These are phyloP conservation scores for Desoria tigrina DNA, from an alignment of 2,888 invertebrate species.

Conservation along the genomic window DNA sequence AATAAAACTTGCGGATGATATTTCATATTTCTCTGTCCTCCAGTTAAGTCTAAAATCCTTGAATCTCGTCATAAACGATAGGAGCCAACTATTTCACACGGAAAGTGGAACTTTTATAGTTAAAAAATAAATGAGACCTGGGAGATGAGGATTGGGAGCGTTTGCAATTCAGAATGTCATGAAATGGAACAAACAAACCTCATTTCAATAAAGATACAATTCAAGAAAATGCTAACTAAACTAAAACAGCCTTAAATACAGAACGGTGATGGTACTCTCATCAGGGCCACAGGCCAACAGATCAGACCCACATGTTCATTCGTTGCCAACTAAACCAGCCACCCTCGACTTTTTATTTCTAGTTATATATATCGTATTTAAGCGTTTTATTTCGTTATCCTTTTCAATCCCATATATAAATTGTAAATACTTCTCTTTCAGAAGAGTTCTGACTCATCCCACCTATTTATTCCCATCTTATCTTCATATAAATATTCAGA, in stretches of 20 bases:
- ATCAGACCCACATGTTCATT: constrained; percentile 21
- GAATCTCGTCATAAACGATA: too few species aligned
- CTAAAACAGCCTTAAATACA: constrained; percentile 2
- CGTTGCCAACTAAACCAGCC: constrained; percentile 17
- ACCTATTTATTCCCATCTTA: background rate
- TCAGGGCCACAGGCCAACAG: constrained; percentile 17
- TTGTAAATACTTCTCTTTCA: constrained; percentile 5
- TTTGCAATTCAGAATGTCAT: constrained; percentile 8
- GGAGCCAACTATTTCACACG: too few species aligned
- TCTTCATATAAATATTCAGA: background rate
- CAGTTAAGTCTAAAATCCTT: too few species aligned
- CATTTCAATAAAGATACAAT: constrained; percentile 13
- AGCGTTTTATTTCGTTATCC: constrained; percentile 12
- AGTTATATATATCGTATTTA: constrained; percentile 3
- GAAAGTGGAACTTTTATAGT: too few species aligned
- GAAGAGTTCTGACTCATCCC: constrained; percentile 4
- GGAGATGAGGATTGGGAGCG: constrained; percentile 9
- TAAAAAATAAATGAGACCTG: constrained; percentile 2
- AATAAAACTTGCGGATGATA: too few species aligned
- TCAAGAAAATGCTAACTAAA: constrained; percentile 8
- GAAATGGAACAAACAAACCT: constrained; percentile 19
- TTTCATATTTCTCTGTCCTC: too few species aligned
- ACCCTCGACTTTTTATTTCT: constrained; percentile 13
- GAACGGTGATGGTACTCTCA: background rate
- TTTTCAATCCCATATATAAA: background rate